Conservation (phyloP, 2,888 invertebrate genomes). For the Pemphredon lugubris region DNA sequence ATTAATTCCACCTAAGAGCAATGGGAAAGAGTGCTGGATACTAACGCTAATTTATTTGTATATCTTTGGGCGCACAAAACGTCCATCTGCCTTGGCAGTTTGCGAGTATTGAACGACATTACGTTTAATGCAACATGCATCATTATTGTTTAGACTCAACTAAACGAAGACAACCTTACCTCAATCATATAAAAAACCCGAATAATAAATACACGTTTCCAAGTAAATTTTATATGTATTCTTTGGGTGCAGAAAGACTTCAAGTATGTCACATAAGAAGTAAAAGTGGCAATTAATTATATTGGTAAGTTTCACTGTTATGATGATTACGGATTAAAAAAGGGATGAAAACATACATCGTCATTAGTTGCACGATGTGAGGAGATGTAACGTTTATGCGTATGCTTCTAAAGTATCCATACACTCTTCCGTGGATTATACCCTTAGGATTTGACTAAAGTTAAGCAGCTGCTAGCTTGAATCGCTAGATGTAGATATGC, state of each 20-base stretch:
- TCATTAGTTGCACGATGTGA: constrained; percentile 13
- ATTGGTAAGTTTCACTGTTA: too few species aligned
- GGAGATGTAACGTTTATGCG: constrained; percentile 12
- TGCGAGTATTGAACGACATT: constrained; percentile 46
- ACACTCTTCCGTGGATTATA: constrained; percentile 71
- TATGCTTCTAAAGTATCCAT: constrained; percentile 54
- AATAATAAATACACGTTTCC: too few species aligned
- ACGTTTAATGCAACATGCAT: constrained; percentile 35
- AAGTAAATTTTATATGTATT: too few species aligned
- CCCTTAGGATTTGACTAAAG: constrained; percentile 75
- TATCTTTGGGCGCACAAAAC: constrained; percentile 52
- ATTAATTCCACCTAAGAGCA: constrained; percentile 70
- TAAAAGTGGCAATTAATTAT: too few species aligned
- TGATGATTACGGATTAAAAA: not conserved
- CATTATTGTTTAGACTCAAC: too few species aligned
- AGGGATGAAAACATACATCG: constrained; percentile 9
- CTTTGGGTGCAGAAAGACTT: too few species aligned
- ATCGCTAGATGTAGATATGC: constrained; percentile 79
- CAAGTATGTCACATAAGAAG: too few species aligned
- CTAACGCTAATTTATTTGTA: constrained; percentile 55
- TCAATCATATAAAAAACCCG: too few species aligned
- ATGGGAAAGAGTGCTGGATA: constrained; percentile 73
- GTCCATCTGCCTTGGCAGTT: constrained; percentile 67
- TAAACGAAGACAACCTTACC: too few species aligned
- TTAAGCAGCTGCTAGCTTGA: constrained; percentile 80